Evolutionary conservation across 2,797 vertebrate species (phyloP), one percentile per base, ranked within the genome.

Genomic region (Novumbra hubbsi): DNA sequence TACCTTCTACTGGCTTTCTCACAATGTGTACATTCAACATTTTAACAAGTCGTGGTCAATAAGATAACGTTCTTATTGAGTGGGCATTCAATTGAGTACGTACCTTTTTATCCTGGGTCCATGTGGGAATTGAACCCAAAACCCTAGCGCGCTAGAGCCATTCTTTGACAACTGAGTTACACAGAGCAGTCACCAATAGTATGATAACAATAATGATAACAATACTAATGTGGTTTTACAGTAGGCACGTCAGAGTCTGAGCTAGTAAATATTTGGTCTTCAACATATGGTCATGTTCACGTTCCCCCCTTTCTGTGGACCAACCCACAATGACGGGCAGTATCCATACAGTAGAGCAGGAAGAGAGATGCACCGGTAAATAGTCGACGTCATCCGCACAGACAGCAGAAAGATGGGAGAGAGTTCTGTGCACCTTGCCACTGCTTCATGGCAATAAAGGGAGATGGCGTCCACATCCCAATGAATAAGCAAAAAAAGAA

Each of bases 401-500:
- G 32, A 34, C 32, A 34, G 32, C 74, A 66, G 76, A 73, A 83
- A 85, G 80, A 87, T 80, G 86, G 71, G 78, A 75, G 73, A 57
- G 57, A 80, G 82, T 73, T 74, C 38, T 63, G 77, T 49, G 84
- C 84, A 84, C 87, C 87, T 83, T 34, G 32, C 32, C 32, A 34
- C 32, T 81, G 88, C 86, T 87, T 69, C 73, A 41, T 71, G 85
- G 88, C 81, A 66, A 74, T 77, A 14, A 84, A 83, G 82, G 89
- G 92, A 84, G 92, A 92, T 92, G 93, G 93, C 92, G 91, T 84
- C 91, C 84, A 65, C 68, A 74, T 79, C 88, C 87, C 91, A 88
- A 93, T 95, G 94, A 96, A 91, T 90, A 94, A 93, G 95, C 95
- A 93, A 88, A 92, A 93, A 92, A 86, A 76, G 84, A 80, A 84